Conservation (phyloP, 2,888 invertebrate genomes). For the Lycocerus yunnanus region DNA sequence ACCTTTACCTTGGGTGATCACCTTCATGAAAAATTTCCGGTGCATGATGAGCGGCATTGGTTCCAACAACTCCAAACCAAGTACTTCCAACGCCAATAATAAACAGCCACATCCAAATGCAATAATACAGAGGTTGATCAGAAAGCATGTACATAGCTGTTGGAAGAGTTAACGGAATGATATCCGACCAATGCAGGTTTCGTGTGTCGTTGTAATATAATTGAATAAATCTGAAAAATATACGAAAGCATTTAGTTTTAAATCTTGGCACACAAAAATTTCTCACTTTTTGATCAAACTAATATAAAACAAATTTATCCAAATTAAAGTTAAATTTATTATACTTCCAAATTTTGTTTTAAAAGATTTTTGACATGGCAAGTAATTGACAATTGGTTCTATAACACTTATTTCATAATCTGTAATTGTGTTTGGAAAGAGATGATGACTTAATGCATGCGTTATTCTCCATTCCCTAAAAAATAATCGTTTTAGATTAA, state of each 20-base stretch:
- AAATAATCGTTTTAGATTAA: not conserved
- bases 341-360: slow-evolving; percentile 60
- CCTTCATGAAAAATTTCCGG: slow-evolving; percentile 78
- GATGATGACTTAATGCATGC: slow-evolving; percentile 78
- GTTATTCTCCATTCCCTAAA: slow-evolving; percentile 60
- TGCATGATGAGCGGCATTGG: slow-evolving; percentile 78
- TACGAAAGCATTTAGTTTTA: not conserved
- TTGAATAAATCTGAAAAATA: not conserved
- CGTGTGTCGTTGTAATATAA: slow-evolving; percentile 3
- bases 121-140: slow-evolving; percentile 47
- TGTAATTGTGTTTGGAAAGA: slow-evolving; percentile 75
- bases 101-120: slow-evolving; percentile 60
- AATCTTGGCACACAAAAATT: not conserved
- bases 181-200: slow-evolving; percentile 19
- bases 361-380: slow-evolving; percentile 63
- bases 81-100: slow-evolving; percentile 63
- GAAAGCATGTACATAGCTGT: slow-evolving; percentile 35
- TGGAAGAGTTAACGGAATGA: slow-evolving; percentile 33
- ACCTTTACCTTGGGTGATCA: slow-evolving; percentile 64
- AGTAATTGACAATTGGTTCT: slow-evolving; percentile 71
- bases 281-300: slow-evolving; percentile 27
- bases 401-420: slow-evolving; percentile 73
- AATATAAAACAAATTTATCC: slow-evolving; percentile 32
- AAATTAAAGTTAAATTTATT: slow-evolving; percentile 56
- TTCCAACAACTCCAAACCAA: slow-evolving; percentile 64